Conservation (phyloP, 2,113 vertebrate genomes). For the western clawed frog (Xenopus tropicalis) region DNA sequence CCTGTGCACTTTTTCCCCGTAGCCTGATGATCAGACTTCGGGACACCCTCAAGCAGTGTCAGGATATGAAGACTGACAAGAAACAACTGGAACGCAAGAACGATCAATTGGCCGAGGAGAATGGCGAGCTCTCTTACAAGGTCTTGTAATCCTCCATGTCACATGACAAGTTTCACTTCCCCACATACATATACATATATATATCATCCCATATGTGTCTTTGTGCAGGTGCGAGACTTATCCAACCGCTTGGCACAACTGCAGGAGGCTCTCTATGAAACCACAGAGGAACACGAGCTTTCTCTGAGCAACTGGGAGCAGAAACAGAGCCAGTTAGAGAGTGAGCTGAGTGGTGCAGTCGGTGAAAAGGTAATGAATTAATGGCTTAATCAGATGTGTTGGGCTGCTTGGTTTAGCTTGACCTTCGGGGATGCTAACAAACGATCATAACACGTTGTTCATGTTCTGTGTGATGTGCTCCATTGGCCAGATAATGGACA, state of each 20-base stretch:
- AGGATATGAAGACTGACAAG: conserved; percentile 76
- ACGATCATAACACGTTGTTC: no score
- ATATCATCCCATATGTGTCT: neutral
- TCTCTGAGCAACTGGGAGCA: conserved; percentile 61
- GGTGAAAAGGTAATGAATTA: conserved; percentile 72
- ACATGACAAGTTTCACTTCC: no score
- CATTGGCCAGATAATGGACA: no score
- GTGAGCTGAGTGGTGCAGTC: conserved; percentile 64
- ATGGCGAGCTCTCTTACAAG: conserved; percentile 80
- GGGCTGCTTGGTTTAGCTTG: no score
- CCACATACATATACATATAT: no score
- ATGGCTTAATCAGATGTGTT: no score
- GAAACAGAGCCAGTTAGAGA: conserved; percentile 63
- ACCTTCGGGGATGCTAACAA: no score
- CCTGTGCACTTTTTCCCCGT: neutral
- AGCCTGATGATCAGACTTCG: conserved; percentile 76
- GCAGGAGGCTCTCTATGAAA: conserved; percentile 69
- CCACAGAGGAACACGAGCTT: conserved; percentile 66
- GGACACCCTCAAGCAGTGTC: conserved; percentile 75
- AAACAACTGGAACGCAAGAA: conserved; percentile 82
- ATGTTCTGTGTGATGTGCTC: no score
- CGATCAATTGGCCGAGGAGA: conserved; percentile 78
- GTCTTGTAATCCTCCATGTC: conserved; percentile 55
- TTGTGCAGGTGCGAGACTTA: conserved; percentile 69
- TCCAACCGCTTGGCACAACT: conserved; percentile 67